phyloP scores from a whole-genome alignment of 2,113 vertebrate species.

The Odocoileus virginianus region DNA sequence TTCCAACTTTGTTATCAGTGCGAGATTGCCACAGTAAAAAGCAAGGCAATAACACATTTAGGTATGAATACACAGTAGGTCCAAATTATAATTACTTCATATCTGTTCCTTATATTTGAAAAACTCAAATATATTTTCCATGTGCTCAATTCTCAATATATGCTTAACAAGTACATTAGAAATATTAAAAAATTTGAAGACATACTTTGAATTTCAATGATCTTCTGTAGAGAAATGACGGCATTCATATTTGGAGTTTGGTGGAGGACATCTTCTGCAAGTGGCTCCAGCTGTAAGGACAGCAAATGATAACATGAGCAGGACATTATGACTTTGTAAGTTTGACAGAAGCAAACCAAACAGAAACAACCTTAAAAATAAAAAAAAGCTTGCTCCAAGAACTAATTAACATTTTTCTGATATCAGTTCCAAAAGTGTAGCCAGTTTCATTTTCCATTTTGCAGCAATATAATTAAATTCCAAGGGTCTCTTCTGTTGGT shows the following conservation, averaged over 20 bases:
- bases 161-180: conserved; percentile 24
- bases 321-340: conserved; percentile 62
- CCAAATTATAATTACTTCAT: neutral
- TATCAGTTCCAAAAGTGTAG: conserved; percentile 69
- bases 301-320: conserved; percentile 70
- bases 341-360: conserved; percentile 72
- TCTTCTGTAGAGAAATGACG: conserved; percentile 83
- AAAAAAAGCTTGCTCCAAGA: conserved; percentile 64
- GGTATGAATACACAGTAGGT: neutral
- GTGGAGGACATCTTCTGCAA: conserved; percentile 81
- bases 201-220: conserved; percentile 86
- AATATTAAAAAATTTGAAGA: conserved; percentile 57
- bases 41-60: neutral
- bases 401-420: conserved; percentile 70
- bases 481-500: conserved; percentile 82
- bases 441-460: conserved; percentile 78
- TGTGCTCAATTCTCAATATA: conserved; percentile 13
- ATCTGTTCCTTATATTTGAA: neutral
- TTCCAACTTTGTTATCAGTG: neutral
- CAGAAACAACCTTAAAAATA: conserved; percentile 35
- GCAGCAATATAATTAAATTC: conserved; percentile 82
- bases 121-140: neutral
- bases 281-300: conserved; percentile 83
- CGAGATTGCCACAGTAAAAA: neutral
- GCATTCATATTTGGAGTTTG: conserved; percentile 83